phyloP scores from a whole-genome alignment of 2,113 vertebrate genomes.

The Xiphorhynchus elegans region DNA sequence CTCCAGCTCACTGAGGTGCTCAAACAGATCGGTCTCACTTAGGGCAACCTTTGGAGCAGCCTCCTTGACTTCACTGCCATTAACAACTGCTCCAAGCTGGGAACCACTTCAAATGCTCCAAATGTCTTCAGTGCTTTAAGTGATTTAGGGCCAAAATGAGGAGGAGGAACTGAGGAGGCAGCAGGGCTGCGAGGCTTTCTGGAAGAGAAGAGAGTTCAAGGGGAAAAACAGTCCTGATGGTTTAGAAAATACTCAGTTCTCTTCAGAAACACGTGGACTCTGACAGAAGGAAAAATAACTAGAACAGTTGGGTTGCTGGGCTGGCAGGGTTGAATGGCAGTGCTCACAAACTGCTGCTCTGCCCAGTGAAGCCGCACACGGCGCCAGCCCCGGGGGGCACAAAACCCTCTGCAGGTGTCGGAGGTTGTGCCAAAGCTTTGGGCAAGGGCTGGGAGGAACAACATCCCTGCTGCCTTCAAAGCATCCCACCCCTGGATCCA shows the following conservation, averaged over 20 bases:
- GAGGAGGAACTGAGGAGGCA: not conserved
- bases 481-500: not conserved
- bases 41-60: not conserved
- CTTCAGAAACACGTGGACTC: not conserved
- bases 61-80: not conserved
- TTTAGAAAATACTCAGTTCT: not conserved
- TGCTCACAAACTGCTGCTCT: not conserved
- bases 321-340: not conserved
- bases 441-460: not conserved
- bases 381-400: accelerated
- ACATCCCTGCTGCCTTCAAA: not conserved
- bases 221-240: not conserved
- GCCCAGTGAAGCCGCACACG: not conserved
- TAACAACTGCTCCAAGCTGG: not conserved
- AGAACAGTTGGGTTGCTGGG: not conserved
- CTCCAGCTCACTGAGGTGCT: not conserved
- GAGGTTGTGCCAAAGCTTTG: not conserved
- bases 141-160: not conserved
- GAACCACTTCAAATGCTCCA: not conserved
- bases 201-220: not conserved
- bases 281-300: not conserved
- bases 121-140: not conserved
- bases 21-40: not conserved
- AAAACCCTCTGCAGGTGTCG: not conserved
- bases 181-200: not conserved